Evolutionary conservation across 2,113 vertebrate genomes (phyloP), one percentile per base, ranked within the genome.

Genomic region (Brachyhypopomus occidentalis): DNA sequence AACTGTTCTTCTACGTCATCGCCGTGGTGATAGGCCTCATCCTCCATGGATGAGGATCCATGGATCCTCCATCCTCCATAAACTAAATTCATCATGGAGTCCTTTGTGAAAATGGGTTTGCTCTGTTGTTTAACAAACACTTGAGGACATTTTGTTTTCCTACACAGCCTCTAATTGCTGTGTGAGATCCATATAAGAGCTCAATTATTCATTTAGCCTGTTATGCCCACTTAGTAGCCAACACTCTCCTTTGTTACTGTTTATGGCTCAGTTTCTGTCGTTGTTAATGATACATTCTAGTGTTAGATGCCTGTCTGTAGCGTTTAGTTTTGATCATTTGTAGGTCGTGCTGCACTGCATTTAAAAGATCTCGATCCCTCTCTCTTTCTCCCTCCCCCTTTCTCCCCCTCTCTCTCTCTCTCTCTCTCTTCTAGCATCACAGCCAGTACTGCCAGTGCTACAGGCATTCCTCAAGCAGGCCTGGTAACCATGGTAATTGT

Each of bases 401-500:
- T 30, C 30, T 30, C 30, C 3, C 30, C 3, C 30, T 30, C 30
- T 30, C 30, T 70, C 8, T 52, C 41, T 74, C 12, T 72, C 8
- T 2, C 23, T 78, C 22, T 30, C 69, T 38, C 72, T 64, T 0
- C 0, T 88, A 99, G 98, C 84, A 99, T 99, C 88, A 99, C 98
- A 1, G 98, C 97, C 87, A 99, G 97, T 85, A 99, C 98, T 2
- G 98, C 30, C 30, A 30, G 98, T 62, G 97, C 98, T 17, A 97
- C 98, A 0, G 98, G 97, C 19, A 99, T 99, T 87, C 98, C 97
- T 0, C 98, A 99, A 84, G 97, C 98, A 0, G 97, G 98, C 34
- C 94, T 99, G 0, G 96, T 98, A 84, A 99, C 98, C 75, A 99
- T 99, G 98, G 97, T 98, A 90, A 99, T 99, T 0, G 98, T 99